Conservation (phyloP, 1,140 invertebrate species). For the Cotesia typhae region DNA sequence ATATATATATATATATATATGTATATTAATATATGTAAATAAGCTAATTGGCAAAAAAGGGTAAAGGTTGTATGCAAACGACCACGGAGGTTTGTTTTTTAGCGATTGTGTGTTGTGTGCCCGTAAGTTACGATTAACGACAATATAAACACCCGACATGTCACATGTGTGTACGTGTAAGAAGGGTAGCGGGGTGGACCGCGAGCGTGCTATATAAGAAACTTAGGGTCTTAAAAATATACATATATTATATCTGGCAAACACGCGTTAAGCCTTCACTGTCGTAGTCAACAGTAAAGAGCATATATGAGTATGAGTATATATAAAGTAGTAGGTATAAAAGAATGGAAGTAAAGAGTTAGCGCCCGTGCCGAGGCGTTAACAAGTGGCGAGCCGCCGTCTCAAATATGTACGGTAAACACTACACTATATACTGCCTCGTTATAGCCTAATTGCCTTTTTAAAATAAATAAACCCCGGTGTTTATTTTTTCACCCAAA, state of each 20-base stretch:
- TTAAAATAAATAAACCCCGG: conserved; percentile 34
- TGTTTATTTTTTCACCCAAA: not conserved
- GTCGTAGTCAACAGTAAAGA: conserved; percentile 18
- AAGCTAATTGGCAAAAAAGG: conserved; percentile 46
- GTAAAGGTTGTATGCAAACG: conserved; percentile 48
- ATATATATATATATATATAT: no score
- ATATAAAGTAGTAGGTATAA: conserved; percentile 25
- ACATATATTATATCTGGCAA: conserved; percentile 16
- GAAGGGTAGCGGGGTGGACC: not conserved
- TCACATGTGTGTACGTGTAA: not conserved
- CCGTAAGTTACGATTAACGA: conserved; percentile 22
- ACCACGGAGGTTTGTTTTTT: conserved; percentile 37
- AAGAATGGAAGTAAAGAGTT: conserved; percentile 45
- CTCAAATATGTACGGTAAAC: conserved; percentile 55
- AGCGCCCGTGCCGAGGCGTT: conserved; percentile 48
- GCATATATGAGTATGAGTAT: conserved; percentile 1
- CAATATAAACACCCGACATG: conserved; percentile 24
- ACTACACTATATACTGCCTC: conserved; percentile 40
- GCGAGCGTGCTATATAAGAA: not conserved
- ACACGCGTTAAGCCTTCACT: conserved; percentile 7
- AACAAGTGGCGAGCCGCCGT: conserved; percentile 57
- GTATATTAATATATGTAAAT: no score
- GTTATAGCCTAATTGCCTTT: conserved; percentile 54
- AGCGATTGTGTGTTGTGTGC: conserved; percentile 29
- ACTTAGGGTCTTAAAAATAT: not conserved